Conservation (phyloP, 2,888 invertebrate genomes). For the Euplagia quadripunctaria region DNA sequence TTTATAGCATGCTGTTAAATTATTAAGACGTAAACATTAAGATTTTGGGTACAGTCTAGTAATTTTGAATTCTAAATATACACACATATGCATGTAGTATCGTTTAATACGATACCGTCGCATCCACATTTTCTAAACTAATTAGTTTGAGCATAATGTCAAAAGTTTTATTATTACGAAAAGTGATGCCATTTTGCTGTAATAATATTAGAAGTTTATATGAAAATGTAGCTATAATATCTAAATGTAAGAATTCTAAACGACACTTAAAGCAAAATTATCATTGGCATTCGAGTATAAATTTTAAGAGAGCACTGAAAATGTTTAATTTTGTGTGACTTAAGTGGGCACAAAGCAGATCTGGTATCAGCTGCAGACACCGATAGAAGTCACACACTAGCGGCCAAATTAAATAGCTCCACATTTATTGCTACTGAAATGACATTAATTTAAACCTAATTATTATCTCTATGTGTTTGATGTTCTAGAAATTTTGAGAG, state of each 20-base stretch:
- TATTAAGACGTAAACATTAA: too few relatives aligned
- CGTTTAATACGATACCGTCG: not conserved
- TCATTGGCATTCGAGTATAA: conserved; percentile 10
- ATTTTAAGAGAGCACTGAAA: conserved; percentile 4
- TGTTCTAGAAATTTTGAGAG: not conserved
- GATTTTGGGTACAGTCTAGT: too few relatives aligned
- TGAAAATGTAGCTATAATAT: conserved; percentile 6
- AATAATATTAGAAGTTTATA: conserved; percentile 9
- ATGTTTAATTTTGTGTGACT: conserved; percentile 33
- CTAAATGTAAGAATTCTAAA: not conserved
- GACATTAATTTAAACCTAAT: conserved; percentile 42
- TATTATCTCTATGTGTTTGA: conserved; percentile 29
- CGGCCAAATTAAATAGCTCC: conserved; percentile 39
- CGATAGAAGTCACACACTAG: conserved; percentile 31
- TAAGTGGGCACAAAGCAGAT: conserved; percentile 29
- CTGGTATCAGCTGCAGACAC: conserved; percentile 46
- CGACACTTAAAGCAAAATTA: not conserved
- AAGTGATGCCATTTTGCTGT: not conserved
- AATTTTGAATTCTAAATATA: too few relatives aligned
- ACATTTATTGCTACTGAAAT: conserved; percentile 43
- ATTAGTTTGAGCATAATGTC: not conserved
- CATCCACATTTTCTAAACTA: not conserved
- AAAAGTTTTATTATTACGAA: not conserved
- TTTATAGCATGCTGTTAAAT: too few relatives aligned
- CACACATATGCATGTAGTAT: not conserved